Evolutionary conservation across 1,140 invertebrate species (phyloP), one percentile per base, ranked within the genome.

Genomic region (Heterodera carotae): DNA sequence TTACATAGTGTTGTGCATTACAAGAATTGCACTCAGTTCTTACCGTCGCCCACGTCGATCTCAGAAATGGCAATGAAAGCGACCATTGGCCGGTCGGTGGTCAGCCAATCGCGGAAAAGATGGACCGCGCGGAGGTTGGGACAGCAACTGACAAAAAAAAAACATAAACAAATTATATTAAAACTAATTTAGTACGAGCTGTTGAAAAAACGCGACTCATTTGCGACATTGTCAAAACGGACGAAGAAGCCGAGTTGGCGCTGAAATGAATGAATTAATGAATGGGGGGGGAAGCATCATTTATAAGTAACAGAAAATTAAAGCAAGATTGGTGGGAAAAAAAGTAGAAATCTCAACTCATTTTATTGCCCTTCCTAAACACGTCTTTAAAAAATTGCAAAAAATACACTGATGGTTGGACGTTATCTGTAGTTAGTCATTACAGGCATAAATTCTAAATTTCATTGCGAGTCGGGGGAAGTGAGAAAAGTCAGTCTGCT

Each of bases 131-230:
- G 48, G 29, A 71, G 33, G 59, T 71, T 71, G 33, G 69, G 69
- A n/a, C 69, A 71, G 59, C 69, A 71, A 48, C 69, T 71, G 29
- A 70, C 27, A 70, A 56, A 25, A 7, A 25, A 53, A 71, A 53
- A 8, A 69, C 15, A 34, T 34, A 27, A 48, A 69, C 25, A 36
- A 67, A 34, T 5, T 22, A 33, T 27, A 18, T 48, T 12, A 69
- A 69, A 39, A 69, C 68, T 43, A 43, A 43, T 8, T 43, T 43
- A 6, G 43, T 48, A 71, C 69, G 69, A 43, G 59, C 39, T 71
- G 59, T 71, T 71, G 33, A 71, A 71, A 43, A 71, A 71, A 22
- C 69, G 48, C 7, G 69, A 71, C 33, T 71, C 69, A 12, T 71
- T 71, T 6, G 69, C 69, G 34, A 71, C 29, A 7, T 22, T 18